Evolutionary conservation across 2,888 invertebrate species (phyloP), one percentile per base, ranked within the genome.

Genomic region (Calliphora vomitoria): DNA sequence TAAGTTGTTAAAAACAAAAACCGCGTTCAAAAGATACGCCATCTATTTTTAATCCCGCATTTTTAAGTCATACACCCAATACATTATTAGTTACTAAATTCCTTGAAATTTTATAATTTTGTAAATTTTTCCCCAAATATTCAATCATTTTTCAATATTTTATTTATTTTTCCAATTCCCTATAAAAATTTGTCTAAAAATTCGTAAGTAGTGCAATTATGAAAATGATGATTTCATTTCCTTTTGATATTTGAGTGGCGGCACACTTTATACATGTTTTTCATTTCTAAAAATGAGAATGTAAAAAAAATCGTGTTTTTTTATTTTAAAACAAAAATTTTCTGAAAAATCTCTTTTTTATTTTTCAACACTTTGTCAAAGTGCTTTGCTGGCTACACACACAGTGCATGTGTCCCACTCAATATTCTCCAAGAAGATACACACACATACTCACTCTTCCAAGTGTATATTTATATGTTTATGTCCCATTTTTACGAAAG

Each of bases 331-430:
- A 8, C 6, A 10, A 31, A 4, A 35, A 38, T 62, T 8, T 35
- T 35, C 35, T 35, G n/a, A 55, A 38, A 47, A 50, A 18, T 18
- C 15, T 31, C 31, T 31, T 3, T 55, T 69, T 35, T 50, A 44
- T 74, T 82, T 76, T 78, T 78, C 82, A 71, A 25, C 76, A 64
- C 76, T 76, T 64, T 83, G 76, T 64, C 71, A 69, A 60, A 64
- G 50, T 80, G 18, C 35, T 55, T 50, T 11, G 31, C 20, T 74
- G 5, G 13, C 15, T 8, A 18, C 15, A 25, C 35, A 18, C 15
- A 25, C 35, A 38, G 66, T n/a, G n/a, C 20, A 20, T 35, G 25
- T 53, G 69, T 71, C 47, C 50, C 38, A 47, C 60, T 35, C 53
- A 31, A 38, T 47, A 72, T 35, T 20, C 60, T 68, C 74, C 50